These are phyloP conservation scores for Sminthurides bifidus DNA, from an alignment of 1,140 invertebrate genomes.

Conservation along the genomic window DNA sequence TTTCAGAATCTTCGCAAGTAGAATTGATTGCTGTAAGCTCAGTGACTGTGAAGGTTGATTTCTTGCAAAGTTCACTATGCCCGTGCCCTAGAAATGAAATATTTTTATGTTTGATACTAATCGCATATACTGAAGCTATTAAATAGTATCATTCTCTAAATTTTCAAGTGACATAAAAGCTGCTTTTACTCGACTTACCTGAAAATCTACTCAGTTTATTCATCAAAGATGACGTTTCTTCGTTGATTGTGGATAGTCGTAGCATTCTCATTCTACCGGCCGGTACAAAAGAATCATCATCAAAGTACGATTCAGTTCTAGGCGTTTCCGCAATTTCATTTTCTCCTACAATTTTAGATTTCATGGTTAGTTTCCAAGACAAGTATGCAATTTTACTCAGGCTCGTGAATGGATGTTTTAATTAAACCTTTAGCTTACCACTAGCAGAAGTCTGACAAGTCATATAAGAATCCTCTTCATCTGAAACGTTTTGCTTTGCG, in stretches of 20 bases:
- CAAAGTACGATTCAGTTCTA: not conserved
- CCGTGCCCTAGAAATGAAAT: no score
- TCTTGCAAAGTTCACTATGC: not conserved
- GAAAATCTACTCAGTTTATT: not conserved
- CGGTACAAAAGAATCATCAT: not conserved
- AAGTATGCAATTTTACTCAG: not conserved
- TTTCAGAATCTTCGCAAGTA: not conserved
- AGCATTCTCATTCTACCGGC: not conserved
- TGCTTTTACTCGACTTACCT: not conserved
- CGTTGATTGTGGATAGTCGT: not conserved
- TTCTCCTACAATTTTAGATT: not conserved
- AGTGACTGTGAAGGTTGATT: not conserved
- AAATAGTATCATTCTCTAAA: no score
- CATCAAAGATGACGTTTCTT: slow-evolving; percentile 6
- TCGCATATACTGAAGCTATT: no score
- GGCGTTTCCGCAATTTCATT: not conserved
- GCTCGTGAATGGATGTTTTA: not conserved
- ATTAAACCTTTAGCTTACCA: not conserved
- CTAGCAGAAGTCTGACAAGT: not conserved
- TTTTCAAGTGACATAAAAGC: not conserved
- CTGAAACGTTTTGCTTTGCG: not conserved
- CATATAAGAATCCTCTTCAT: not conserved
- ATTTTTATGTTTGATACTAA: no score
- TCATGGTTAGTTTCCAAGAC: not conserved
- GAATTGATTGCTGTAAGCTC: not conserved